Percentiles rank a stretch among this genome's conserved stretches.
These are phyloP conservation scores for Cremastobaeus sp. DNA, from an alignment of 2,888 invertebrate species.

Conservation along the genomic window DNA sequence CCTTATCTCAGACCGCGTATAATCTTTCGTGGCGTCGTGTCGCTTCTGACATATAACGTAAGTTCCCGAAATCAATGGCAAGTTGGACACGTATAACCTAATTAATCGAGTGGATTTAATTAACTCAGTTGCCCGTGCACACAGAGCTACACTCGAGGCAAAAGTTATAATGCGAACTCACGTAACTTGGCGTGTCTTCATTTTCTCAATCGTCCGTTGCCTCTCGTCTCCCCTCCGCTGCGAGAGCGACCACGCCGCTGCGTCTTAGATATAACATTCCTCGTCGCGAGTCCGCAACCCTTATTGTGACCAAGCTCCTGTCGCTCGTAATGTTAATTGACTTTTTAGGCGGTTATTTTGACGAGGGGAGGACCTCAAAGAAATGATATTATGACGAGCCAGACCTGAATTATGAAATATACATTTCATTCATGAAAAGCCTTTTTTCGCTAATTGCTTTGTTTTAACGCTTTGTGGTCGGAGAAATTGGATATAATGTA, in stretches of 20 bases:
- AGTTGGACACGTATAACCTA: constrained; percentile 70
- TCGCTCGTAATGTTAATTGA: constrained; percentile 70
- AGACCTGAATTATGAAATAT: constrained; percentile 56
- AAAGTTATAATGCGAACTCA: constrained; percentile 70
- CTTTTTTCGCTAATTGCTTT: constrained; percentile 54
- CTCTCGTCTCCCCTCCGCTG: background rate
- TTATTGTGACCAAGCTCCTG: constrained; percentile 63
- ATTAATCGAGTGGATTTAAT: constrained; percentile 75
- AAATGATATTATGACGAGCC: constrained; percentile 52
- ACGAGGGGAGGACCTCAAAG: constrained; percentile 41
- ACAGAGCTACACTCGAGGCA: constrained; percentile 53
- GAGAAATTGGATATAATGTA: constrained; percentile 51
- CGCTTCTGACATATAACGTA: constrained; percentile 34
- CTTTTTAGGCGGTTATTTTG: constrained; percentile 64
- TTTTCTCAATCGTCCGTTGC: constrained; percentile 46
- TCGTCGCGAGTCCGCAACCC: constrained; percentile 56
- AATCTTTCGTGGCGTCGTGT: constrained; percentile 51
- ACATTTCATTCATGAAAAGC: constrained; percentile 54
- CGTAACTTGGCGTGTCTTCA: constrained; percentile 71
- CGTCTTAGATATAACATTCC: constrained; percentile 52
- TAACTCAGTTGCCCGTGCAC: constrained; percentile 64
- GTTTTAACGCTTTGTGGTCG: constrained; percentile 53
- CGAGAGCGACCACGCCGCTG: constrained; percentile 6
- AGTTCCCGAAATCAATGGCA: constrained; percentile 52
- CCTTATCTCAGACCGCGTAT: constrained; percentile 33